Percentiles rank a stretch among this genome's conserved stretches.
phyloP scores from a whole-genome alignment of 2,888 invertebrate genomes.

The Cremastinae sp. region DNA sequence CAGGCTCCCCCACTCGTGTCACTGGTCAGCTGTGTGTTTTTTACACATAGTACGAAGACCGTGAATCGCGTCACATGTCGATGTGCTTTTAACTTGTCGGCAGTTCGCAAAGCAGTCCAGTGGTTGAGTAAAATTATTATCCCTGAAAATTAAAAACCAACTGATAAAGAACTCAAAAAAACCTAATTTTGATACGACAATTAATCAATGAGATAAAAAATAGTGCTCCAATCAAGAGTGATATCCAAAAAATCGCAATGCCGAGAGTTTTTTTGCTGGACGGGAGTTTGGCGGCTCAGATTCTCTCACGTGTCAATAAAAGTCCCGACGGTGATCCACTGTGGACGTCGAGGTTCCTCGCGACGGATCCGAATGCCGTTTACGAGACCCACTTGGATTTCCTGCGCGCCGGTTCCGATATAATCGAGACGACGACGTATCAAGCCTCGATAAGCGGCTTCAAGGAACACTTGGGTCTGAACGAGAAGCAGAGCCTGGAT shows the following conservation, averaged over 20 bases:
- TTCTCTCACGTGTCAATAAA: conserved; percentile 88
- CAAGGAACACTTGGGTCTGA: conserved; percentile 86
- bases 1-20: no score
- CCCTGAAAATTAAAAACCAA: no score
- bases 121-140: no score
- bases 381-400: conserved; percentile 91
- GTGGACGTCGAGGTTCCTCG: conserved; percentile 93
- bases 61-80: no score
- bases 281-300: conserved; percentile 92
- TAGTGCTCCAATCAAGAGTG: no score
- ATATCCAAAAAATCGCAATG: conserved; percentile 3
- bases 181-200: no score
- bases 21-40: no score
- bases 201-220: no score
- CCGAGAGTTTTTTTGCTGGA: conserved; percentile 80
- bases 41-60: no score
- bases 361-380: conserved; percentile 89
- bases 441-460: conserved; percentile 83
- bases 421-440: conserved; percentile 82
- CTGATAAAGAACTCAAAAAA: no score
- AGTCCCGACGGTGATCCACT: conserved; percentile 92
- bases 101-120: no score
- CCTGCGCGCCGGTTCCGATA: conserved; percentile 91
- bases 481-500: conserved; percentile 85
- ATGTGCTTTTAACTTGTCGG: no score